phyloP scores from a whole-genome alignment of 2,113 vertebrate species.

The Aphelocoma coerulescens region DNA sequence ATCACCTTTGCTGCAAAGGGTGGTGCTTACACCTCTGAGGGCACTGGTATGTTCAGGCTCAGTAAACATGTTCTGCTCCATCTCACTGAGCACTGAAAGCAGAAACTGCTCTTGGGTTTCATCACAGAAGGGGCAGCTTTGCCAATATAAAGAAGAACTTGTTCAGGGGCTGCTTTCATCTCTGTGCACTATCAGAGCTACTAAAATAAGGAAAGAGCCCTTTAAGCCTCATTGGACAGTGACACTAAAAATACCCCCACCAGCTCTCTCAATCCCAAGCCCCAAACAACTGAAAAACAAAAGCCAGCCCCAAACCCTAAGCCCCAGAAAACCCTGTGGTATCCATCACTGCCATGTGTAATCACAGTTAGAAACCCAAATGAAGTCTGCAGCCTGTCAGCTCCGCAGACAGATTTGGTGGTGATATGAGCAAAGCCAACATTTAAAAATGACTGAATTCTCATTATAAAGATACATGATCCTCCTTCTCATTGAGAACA shows the following conservation, averaged over 20 bases:
- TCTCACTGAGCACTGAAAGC: conserved; percentile 21
- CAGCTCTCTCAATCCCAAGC: neutral
- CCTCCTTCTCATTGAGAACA: conserved; percentile 50
- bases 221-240: conserved; percentile 27
- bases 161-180: conserved; percentile 47
- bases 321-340: conserved; percentile 25
- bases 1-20: neutral
- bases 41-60: neutral
- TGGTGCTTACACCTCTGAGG: neutral
- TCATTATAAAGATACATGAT: conserved; percentile 72
- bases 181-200: conserved; percentile 25
- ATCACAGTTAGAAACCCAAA: conserved; percentile 58
- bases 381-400: conserved; percentile 42
- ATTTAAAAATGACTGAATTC: conserved; percentile 63
- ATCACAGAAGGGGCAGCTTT: neutral
- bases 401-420: conserved; percentile 27
- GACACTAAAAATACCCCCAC: conserved; percentile 42
- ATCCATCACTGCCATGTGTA: conserved; percentile 67
- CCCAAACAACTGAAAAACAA: conserved; percentile 43
- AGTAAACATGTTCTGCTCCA: conserved; percentile 25
- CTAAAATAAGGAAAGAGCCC: conserved; percentile 36
- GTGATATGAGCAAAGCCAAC: conserved; percentile 53
- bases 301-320: conserved; percentile 49
- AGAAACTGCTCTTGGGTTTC: neutral
- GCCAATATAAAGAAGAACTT: conserved; percentile 49